Conservation (phyloP, 2,797 vertebrate species). For the Nothura maculosa region DNA sequence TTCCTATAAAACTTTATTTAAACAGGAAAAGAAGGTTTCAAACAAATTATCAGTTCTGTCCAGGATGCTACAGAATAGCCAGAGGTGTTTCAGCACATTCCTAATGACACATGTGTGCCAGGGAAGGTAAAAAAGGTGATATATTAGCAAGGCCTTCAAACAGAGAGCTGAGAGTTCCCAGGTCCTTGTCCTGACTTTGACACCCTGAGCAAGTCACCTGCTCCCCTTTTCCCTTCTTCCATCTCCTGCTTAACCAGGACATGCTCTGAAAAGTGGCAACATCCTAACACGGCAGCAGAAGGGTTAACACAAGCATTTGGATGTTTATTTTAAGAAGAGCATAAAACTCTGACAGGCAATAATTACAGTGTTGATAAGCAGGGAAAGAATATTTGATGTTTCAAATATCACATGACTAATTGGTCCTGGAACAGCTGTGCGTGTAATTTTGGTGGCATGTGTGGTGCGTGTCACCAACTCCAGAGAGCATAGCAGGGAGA, state of each 20-base stretch:
- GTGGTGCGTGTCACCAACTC: not conserved
- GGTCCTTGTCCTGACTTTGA: not conserved
- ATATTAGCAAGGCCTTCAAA: not conserved
- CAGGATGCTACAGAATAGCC: not conserved
- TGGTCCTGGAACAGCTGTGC: constrained; percentile 64
- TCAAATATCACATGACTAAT: constrained; percentile 60
- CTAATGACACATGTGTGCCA: accelerated
- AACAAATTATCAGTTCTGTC: not conserved
- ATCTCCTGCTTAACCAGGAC: accelerated
- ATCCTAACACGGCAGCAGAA: not conserved
- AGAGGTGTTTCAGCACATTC: not conserved
- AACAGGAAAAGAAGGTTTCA: not conserved
- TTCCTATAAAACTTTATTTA: not conserved
- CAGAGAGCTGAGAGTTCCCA: not conserved
- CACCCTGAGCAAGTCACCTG: not conserved
- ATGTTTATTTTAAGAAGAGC: constrained; percentile 75
- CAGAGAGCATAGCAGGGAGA: accelerated
- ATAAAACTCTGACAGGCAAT: constrained; percentile 61
- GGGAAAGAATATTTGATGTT: constrained; percentile 69
- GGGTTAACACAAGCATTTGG: constrained; percentile 37
- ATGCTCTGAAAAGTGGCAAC: accelerated
- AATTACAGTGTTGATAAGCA: constrained; percentile 76
- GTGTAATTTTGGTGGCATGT: constrained; percentile 35
- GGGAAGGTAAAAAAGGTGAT: not conserved
- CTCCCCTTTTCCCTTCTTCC: not conserved